phyloP scores from a whole-genome alignment of 2,797 vertebrate species.

The Intellagama lesueurii region DNA sequence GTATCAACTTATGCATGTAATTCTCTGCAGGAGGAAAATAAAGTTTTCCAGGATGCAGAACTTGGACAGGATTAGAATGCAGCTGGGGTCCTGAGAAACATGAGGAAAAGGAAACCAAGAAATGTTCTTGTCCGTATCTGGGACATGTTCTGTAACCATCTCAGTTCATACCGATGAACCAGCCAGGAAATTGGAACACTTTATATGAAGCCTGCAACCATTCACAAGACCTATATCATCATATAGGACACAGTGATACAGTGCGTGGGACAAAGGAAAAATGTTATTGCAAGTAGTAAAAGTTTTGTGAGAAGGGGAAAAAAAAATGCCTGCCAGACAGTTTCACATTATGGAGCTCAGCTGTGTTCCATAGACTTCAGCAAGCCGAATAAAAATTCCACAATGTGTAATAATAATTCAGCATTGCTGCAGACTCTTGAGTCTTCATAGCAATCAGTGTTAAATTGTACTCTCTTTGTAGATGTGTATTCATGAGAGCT shows the following conservation, averaged over 20 bases:
- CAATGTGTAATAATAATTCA: conserved; percentile 64
- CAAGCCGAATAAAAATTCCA: conserved; percentile 64
- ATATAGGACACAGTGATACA: conserved; percentile 25
- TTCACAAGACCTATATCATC: not conserved
- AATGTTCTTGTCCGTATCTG: not conserved
- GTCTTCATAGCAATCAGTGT: conserved; percentile 36
- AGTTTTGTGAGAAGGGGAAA: conserved; percentile 52
- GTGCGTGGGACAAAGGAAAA: conserved; percentile 31
- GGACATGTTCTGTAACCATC: not conserved
- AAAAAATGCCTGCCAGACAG: conserved; percentile 67
- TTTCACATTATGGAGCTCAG: conserved; percentile 54
- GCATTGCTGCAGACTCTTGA: conserved; percentile 36
- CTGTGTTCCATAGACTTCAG: conserved; percentile 60
- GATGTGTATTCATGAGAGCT: conserved; percentile 12
- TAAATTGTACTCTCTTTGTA: conserved; percentile 53
- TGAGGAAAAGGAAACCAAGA: not conserved
- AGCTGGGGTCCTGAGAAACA: not conserved
- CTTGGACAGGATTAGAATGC: not conserved
- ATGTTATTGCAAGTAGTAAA: conserved; percentile 48
- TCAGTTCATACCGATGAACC: not conserved
- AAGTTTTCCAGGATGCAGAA: not conserved
- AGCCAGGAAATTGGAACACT: not conserved
- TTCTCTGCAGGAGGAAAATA: not conserved
- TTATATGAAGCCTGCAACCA: not conserved
- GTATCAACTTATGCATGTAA: not conserved